phyloP scores from a whole-genome alignment of 1,140 invertebrate genomes.

The Brevipalpus yothersi region DNA sequence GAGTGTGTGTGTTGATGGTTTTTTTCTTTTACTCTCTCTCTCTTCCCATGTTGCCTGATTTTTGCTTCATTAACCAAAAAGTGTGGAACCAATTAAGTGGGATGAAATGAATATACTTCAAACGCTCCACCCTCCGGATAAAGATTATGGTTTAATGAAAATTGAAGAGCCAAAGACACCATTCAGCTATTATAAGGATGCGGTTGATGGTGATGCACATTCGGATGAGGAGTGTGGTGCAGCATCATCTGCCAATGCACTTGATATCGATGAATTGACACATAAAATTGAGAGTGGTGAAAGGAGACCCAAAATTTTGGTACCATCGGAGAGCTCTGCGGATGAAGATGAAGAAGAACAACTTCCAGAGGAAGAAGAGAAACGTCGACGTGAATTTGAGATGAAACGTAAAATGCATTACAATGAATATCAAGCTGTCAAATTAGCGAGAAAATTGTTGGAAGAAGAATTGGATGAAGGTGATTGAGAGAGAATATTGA shows the following conservation, averaged over 20 bases:
- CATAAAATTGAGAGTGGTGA: slow-evolving; percentile 17
- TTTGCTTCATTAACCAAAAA: slow-evolving; percentile 3
- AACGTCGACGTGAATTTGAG: slow-evolving; percentile 11
- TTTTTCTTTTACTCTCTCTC: neutral
- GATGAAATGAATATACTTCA: slow-evolving; percentile 99
- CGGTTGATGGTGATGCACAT: slow-evolving; percentile 23
- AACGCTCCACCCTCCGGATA: slow-evolving; percentile 86
- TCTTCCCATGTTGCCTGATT: neutral
- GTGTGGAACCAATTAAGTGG: slow-evolving; percentile 44
- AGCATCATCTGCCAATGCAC: neutral
- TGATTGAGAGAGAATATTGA: slow-evolving; percentile 18
- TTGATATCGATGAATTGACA: neutral
- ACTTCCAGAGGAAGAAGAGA: slow-evolving; percentile 12
- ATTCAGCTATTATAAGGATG: slow-evolving; percentile 44
- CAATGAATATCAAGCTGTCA: slow-evolving; percentile 82
- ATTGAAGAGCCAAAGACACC: slow-evolving; percentile 96
- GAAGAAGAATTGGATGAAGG: slow-evolving; percentile 68
- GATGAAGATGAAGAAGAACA: slow-evolving; percentile 21
- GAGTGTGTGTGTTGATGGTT: neutral
- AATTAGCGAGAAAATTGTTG: slow-evolving; percentile 63
- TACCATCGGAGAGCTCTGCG: slow-evolving; percentile 31
- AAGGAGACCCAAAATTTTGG: slow-evolving; percentile 29
- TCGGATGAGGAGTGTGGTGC: slow-evolving; percentile 26
- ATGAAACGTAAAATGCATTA: slow-evolving; percentile 56
- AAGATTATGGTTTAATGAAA: slow-evolving; percentile 99